Percentiles rank a stretch among this genome's conserved stretches.
phyloP scores from a whole-genome alignment of 2,113 vertebrate genomes.

The Burhinus bistriatus region DNA sequence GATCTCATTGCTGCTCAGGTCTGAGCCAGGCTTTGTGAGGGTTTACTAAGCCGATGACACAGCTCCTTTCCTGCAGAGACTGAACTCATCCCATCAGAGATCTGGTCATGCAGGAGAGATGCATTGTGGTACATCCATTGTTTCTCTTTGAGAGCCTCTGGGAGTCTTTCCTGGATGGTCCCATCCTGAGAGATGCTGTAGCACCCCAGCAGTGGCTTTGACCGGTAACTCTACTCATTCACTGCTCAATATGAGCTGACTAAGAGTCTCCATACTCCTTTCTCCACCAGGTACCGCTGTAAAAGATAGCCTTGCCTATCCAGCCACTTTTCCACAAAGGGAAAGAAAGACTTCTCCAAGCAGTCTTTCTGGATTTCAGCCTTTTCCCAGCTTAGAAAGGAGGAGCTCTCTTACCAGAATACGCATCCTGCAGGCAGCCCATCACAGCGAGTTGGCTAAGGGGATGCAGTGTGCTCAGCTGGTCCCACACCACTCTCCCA shows the following conservation, averaged over 20 bases:
- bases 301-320: background rate
- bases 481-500: background rate
- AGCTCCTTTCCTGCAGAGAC: background rate
- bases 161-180: background rate
- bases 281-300: background rate
- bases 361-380: background rate
- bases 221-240: background rate
- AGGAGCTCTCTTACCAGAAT: background rate
- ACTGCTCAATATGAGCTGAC: background rate
- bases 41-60: background rate
- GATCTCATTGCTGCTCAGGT: background rate
- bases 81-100: background rate
- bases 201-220: background rate
- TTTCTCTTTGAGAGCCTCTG: background rate
- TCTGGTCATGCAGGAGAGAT: background rate
- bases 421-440: background rate
- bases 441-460: background rate
- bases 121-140: background rate
- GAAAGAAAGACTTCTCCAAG: background rate
- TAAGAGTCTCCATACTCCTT: background rate
- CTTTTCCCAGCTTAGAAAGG: background rate
- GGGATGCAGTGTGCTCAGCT: background rate
- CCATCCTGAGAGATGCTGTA: background rate
- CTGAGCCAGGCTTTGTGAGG: background rate
- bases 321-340: background rate